Evolutionary conservation across 2,113 vertebrate species (phyloP).

Genomic region (Trichechus manatus): DNA sequence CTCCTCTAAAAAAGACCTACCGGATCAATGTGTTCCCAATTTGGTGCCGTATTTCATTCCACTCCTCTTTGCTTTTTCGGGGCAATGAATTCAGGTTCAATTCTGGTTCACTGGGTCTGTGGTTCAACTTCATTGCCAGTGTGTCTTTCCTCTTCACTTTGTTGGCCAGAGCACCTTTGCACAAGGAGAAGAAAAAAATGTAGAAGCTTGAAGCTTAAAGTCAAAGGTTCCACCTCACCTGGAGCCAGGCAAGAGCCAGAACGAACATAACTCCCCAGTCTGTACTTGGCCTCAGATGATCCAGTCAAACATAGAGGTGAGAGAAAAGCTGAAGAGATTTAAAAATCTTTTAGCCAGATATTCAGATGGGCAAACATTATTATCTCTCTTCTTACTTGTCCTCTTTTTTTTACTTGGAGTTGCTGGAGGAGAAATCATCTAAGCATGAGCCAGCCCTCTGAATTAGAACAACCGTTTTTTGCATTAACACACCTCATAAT

Average conservation of each 20-base stretch:
- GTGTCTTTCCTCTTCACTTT: constrained; percentile 98
- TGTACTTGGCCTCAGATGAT: not conserved
- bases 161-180: constrained; percentile 94
- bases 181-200: not conserved
- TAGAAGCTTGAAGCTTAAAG: not conserved
- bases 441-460: not conserved
- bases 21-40: constrained; percentile 96
- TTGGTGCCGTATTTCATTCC: constrained; percentile 97
- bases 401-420: constrained; percentile 11
- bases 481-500: not conserved
- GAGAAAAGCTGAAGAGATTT: not conserved
- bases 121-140: constrained; percentile 95
- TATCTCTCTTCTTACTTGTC: not conserved
- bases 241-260: not conserved
- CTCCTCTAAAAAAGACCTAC: constrained; percentile 82
- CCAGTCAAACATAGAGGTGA: not conserved
- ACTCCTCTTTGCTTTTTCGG: constrained; percentile 97
- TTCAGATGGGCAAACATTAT: not conserved
- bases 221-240: not conserved
- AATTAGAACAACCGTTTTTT: constrained; percentile 7
- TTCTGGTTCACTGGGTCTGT: constrained; percentile 83
- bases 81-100: constrained; percentile 91
- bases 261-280: not conserved
- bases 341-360: constrained; percentile 35
- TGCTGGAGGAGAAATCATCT: not conserved